Conservation (phyloP, 2,888 invertebrate genomes). For the Drosophila nr. fundita region DNA sequence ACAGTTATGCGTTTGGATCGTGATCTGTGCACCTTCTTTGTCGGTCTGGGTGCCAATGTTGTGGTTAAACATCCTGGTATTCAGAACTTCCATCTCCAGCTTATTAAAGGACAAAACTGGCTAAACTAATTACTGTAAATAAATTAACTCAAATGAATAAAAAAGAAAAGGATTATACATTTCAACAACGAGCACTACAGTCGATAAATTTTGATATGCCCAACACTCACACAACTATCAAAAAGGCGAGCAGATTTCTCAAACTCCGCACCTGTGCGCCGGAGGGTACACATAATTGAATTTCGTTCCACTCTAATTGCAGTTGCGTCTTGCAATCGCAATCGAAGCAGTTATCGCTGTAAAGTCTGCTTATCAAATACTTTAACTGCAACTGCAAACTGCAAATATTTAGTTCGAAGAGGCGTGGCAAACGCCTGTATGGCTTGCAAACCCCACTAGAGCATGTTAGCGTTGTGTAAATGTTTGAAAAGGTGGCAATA, state of each 20-base stretch:
- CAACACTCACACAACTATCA: neutral
- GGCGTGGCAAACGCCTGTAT: conserved; percentile 13
- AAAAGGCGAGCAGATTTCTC: conserved; percentile 3
- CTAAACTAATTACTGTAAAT: no score
- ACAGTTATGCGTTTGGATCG: neutral
- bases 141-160: neutral
- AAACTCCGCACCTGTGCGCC: conserved; percentile 39
- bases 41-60: neutral
- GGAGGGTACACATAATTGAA: conserved; percentile 9
- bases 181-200: neutral
- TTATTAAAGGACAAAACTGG: conserved; percentile 38
- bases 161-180: neutral
- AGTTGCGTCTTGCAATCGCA: conserved; percentile 14
- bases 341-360: conserved; percentile 41
- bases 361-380: conserved; percentile 25
- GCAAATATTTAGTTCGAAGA: neutral
- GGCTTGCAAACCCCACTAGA: neutral
- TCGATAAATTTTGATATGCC: neutral
- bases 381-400: conserved; percentile 2
- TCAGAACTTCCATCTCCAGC: neutral
- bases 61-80: neutral
- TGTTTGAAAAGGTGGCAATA: neutral
- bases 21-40: neutral
- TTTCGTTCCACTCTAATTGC: conserved; percentile 46
- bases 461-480: neutral